phyloP scores from a whole-genome alignment of 2,113 vertebrate genomes.

The Oenanthe oenanthe region DNA sequence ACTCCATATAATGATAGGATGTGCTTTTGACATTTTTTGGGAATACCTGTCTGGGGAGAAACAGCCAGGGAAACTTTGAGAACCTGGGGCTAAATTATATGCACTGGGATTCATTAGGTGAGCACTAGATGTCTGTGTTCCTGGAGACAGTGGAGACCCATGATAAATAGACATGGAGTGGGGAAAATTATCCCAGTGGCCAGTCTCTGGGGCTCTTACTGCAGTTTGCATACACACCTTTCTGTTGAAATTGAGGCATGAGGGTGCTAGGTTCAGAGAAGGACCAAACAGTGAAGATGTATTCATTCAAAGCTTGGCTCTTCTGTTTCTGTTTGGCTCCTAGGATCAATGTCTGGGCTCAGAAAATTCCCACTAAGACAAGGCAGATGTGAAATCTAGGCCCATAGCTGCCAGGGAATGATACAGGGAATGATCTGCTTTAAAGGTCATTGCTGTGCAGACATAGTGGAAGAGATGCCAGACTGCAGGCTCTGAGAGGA shows the following conservation, averaged over 20 bases:
- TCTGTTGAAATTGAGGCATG: neutral
- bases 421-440: neutral
- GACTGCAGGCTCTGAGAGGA: neutral
- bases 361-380: neutral
- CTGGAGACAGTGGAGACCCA: neutral
- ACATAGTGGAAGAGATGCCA: neutral
- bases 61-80: neutral
- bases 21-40: neutral
- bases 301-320: neutral
- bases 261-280: neutral
- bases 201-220: accelerated
- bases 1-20: neutral
- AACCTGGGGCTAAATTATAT: neutral
- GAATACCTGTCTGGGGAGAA: neutral
- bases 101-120: neutral
- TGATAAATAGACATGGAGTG: neutral
- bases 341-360: neutral
- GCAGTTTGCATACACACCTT: neutral
- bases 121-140: neutral
- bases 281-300: neutral
- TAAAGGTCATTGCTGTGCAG: neutral
- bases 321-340: neutral
- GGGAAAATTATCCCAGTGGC: neutral
- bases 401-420: neutral
- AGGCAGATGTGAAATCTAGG: neutral